phyloP scores from a whole-genome alignment of 2,113 vertebrate species.

The Phaethornis superciliosus region DNA sequence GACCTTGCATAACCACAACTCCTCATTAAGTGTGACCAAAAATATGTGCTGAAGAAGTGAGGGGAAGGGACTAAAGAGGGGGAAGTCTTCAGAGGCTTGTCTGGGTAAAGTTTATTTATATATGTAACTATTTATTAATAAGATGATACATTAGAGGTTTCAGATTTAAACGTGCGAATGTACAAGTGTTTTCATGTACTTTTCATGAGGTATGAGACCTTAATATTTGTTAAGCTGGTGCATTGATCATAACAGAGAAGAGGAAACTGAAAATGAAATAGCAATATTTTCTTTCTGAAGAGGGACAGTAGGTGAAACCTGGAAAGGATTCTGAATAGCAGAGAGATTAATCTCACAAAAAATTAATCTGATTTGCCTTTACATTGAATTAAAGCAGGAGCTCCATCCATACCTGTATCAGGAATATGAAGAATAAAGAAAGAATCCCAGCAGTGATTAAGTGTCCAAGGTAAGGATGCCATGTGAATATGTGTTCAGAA shows the following conservation, averaged over 20 bases:
- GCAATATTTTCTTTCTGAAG: background rate
- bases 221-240: background rate
- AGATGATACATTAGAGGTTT: background rate
- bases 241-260: background rate
- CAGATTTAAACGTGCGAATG: background rate
- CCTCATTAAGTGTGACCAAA: background rate
- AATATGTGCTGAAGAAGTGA: background rate
- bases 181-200: background rate
- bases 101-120: background rate
- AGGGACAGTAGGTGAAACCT: background rate
- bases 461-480: background rate
- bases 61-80: background rate
- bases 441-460: background rate
- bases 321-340: background rate
- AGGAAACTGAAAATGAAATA: background rate
- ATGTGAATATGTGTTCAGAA: background rate
- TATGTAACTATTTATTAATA: background rate
- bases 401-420: background rate
- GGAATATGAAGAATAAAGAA: background rate
- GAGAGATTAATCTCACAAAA: background rate
- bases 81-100: background rate
- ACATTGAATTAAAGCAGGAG: background rate
- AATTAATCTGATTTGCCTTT: background rate
- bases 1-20: background rate
- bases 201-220: background rate